These are phyloP conservation scores for Mesitornis unicolor DNA, from an alignment of 2,113 vertebrate species.

Conservation along the genomic window DNA sequence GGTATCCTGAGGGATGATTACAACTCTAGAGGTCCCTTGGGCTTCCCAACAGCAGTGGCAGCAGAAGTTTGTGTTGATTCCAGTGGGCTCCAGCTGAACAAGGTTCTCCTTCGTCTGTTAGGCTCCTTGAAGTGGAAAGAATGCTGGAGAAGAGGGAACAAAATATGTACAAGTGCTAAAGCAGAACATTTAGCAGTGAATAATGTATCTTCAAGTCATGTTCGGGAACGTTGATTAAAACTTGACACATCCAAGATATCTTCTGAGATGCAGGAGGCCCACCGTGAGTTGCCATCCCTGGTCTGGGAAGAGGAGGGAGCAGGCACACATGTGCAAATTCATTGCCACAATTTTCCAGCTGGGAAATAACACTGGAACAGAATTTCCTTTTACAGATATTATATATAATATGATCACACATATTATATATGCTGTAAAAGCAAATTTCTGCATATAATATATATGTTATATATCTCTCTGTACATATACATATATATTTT, in stretches of 20 bases:
- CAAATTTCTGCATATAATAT: not conserved
- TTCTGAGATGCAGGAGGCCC: not conserved
- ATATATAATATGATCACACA: not conserved
- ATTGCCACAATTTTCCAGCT: not conserved
- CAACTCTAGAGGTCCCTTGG: conserved; percentile 18
- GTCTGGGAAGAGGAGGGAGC: not conserved
- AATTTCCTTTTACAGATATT: not conserved
- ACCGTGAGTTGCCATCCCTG: not conserved
- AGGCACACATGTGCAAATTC: not conserved
- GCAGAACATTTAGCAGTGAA: conserved; percentile 52
- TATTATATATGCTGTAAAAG: not conserved
- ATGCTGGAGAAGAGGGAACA: conserved; percentile 41
- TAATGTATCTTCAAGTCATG: not conserved
- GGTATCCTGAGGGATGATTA: conserved; percentile 17
- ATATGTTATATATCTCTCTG: not conserved
- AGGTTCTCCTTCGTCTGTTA: conserved; percentile 32
- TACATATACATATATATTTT: not conserved
- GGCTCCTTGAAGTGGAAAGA: conserved; percentile 62
- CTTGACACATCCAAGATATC: not conserved
- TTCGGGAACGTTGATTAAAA: not conserved
- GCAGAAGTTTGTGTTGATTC: conserved; percentile 41
- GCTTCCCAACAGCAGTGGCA: conserved; percentile 63
- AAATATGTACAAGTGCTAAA: conserved; percentile 56
- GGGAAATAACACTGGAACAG: not conserved
- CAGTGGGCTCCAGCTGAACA: conserved; percentile 29